phyloP scores from a whole-genome alignment of 2,113 vertebrate species.

The Epinephelus moara region DNA sequence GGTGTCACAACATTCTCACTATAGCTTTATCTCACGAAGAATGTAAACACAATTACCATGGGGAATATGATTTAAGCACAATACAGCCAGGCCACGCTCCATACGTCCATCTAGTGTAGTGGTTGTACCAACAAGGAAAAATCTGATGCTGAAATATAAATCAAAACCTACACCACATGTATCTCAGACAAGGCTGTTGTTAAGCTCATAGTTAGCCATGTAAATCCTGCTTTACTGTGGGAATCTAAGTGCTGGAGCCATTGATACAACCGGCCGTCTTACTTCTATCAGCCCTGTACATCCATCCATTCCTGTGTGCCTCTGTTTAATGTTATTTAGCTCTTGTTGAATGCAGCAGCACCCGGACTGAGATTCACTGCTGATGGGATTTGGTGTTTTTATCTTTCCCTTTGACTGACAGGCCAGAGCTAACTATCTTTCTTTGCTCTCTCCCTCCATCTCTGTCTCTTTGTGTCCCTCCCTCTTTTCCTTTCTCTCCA shows the following conservation, averaged over 20 bases:
- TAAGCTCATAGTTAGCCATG: too few relatives aligned
- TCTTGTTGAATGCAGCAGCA: conserved; percentile 1
- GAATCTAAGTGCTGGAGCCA: background rate
- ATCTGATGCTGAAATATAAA: too few relatives aligned
- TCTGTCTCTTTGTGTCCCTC: background rate
- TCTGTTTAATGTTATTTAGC: conserved; percentile 15
- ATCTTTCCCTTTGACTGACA: conserved; percentile 58
- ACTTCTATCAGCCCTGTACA: background rate
- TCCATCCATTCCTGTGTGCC: background rate
- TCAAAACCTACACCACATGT: too few relatives aligned
- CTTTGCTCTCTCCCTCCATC: conserved; percentile 27
- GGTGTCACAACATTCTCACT: too few relatives aligned
- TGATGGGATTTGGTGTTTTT: conserved; percentile 53
- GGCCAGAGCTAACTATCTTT: conserved; percentile 30
- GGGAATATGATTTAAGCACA: too few relatives aligned
- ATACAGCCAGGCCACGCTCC: too few relatives aligned
- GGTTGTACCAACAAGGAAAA: too few relatives aligned
- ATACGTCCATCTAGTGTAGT: too few relatives aligned
- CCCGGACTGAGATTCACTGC: conserved; percentile 22
- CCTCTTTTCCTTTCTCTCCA: conserved; percentile 18
- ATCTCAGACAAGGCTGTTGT: too few relatives aligned
- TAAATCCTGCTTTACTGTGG: background rate
- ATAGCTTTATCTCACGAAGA: too few relatives aligned
- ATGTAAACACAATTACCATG: too few relatives aligned
- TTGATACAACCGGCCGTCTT: background rate